These are phyloP conservation scores for Drosophila longiperda DNA, from an alignment of 2,888 invertebrate species.

Conservation along the genomic window DNA sequence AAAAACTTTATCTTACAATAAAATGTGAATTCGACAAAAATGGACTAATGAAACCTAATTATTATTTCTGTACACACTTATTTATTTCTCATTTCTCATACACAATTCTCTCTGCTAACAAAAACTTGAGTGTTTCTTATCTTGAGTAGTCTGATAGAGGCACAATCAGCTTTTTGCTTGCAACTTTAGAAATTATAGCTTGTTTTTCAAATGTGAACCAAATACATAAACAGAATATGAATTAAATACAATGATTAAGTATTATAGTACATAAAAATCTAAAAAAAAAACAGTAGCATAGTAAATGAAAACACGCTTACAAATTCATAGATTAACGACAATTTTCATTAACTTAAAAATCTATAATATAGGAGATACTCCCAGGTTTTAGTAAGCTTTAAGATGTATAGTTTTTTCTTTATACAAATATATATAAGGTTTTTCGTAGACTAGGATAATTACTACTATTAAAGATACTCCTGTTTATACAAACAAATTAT, in stretches of 20 bases:
- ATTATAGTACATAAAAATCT: background rate
- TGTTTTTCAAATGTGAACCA: background rate
- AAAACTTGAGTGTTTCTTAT: slow-evolving; percentile 10
- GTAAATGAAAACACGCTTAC: background rate
- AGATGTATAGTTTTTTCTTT: background rate
- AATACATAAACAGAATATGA: background rate
- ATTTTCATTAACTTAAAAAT: background rate
- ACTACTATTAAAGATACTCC: background rate
- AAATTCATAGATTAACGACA: background rate
- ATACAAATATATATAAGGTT: background rate
- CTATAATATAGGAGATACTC: background rate
- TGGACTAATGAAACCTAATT: background rate
- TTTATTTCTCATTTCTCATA: background rate
- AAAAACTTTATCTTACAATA: background rate
- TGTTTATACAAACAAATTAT: background rate
- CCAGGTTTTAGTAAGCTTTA: background rate
- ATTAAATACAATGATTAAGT: background rate
- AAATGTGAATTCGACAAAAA: background rate
- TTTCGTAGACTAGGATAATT: background rate
- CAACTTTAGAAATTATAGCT: background rate
- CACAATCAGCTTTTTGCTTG: background rate
- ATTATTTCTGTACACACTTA: background rate
- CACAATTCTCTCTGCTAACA: background rate
- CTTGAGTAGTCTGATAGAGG: slow-evolving; percentile 6
- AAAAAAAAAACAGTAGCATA: background rate